These are phyloP conservation scores for Pantala flavescens DNA, from an alignment of 1,140 invertebrate genomes.

Conservation along the genomic window DNA sequence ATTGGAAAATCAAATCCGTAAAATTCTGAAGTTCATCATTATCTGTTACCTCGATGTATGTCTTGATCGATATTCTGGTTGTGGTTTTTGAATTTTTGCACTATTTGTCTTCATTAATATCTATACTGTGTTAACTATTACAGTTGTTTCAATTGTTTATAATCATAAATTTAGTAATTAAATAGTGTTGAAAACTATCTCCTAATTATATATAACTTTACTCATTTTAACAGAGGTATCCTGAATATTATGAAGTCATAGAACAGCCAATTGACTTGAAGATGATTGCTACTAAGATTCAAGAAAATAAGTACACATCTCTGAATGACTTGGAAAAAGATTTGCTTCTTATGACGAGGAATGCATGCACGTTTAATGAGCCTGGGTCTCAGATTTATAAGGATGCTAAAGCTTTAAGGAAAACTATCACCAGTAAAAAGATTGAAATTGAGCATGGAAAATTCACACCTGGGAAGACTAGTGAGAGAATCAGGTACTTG, in stretches of 20 bases:
- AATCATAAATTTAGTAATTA: too few relatives aligned
- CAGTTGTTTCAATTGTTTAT: too few relatives aligned
- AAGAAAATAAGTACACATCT: constrained; percentile 62
- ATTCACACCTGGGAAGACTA: constrained; percentile 38
- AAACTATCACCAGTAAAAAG: constrained; percentile 53
- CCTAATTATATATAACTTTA: too few relatives aligned
- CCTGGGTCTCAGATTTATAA: constrained; percentile 94
- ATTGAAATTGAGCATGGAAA: constrained; percentile 54
- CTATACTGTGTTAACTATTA: too few relatives aligned
- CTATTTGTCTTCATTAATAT: too few relatives aligned
- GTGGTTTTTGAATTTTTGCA: too few relatives aligned
- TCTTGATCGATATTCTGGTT: too few relatives aligned
- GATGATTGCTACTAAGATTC: constrained; percentile 84
- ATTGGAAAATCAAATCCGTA: too few relatives aligned
- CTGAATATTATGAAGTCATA: constrained; percentile 94
- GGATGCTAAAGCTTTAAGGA: constrained; percentile 82
- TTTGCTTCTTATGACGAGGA: constrained; percentile 80
- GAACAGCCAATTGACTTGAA: constrained; percentile 92
- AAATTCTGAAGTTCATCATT: too few relatives aligned
- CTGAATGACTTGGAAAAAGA: constrained; percentile 83
- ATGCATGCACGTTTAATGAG: constrained; percentile 94
- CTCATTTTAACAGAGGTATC: constrained; percentile 57
- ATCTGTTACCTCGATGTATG: too few relatives aligned
- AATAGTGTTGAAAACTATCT: too few relatives aligned
- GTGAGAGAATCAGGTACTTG: constrained; percentile 45